These are phyloP conservation scores for Ceryle rudis DNA, from an alignment of 2,797 vertebrate species.

Conservation along the genomic window DNA sequence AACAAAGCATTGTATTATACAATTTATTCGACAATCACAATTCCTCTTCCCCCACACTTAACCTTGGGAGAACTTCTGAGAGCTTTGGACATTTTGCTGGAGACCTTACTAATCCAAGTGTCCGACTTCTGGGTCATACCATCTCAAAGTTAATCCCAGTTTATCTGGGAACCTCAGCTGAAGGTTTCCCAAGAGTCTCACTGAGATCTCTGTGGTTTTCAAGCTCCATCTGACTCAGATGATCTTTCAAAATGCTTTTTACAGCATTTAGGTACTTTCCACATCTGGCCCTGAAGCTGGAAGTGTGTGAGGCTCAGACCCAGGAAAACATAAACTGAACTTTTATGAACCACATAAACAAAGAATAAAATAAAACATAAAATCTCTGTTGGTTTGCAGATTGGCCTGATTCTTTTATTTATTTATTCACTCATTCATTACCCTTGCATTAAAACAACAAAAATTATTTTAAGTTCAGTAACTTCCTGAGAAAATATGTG, in stretches of 20 bases:
- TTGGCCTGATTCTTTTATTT: slow-evolving; percentile 26
- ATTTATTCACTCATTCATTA: slow-evolving; percentile 9
- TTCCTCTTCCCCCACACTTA: slow-evolving; percentile 23
- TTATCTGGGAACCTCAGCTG: slow-evolving; percentile 57
- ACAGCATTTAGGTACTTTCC: slow-evolving; percentile 66
- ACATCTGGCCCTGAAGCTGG: slow-evolving; percentile 46
- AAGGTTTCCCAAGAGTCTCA: slow-evolving; percentile 39
- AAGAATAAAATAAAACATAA: slow-evolving; percentile 51
- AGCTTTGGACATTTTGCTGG: neutral
- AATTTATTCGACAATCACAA: neutral
- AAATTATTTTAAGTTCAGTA: slow-evolving; percentile 5
- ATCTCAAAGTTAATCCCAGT: slow-evolving; percentile 3
- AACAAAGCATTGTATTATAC: neutral
- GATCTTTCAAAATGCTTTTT: slow-evolving; percentile 34
- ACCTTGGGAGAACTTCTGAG: slow-evolving; percentile 34
- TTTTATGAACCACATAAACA: slow-evolving; percentile 57
- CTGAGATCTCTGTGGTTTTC: slow-evolving; percentile 27
- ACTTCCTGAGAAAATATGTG: slow-evolving; percentile 22
- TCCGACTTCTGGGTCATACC: neutral
- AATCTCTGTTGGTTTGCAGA: slow-evolving; percentile 10
- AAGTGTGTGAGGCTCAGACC: slow-evolving; percentile 23
- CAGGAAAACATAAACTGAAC: slow-evolving; percentile 63
- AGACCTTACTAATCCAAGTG: neutral
- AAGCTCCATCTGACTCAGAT: neutral
- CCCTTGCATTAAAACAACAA: neutral